Percentiles rank a stretch among this genome's conserved stretches.
These are phyloP conservation scores for Rhynchotus rufescens DNA, from an alignment of 2,797 vertebrate species.

Conservation along the genomic window DNA sequence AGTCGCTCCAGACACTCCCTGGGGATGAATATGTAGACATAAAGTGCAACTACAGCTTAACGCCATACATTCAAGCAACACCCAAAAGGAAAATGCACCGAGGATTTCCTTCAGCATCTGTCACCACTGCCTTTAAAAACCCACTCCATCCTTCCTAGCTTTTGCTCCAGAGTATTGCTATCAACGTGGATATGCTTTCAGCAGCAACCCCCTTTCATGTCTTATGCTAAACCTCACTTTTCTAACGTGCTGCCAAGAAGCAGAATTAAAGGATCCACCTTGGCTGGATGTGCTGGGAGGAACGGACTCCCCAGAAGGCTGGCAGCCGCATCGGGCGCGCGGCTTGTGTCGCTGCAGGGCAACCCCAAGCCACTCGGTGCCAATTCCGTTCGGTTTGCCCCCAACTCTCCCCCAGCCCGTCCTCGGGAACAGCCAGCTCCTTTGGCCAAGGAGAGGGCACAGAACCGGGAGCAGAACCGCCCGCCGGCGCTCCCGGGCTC, in stretches of 20 bases:
- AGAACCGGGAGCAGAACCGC: not conserved
- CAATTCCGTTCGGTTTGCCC: not conserved
- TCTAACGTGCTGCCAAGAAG: slow-evolving; percentile 19
- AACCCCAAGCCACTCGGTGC: not conserved
- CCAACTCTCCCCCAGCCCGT: not conserved
- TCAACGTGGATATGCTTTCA: not conserved
- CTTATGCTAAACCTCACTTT: not conserved
- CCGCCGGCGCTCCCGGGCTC: not conserved
- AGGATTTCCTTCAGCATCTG: not conserved
- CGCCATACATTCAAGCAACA: slow-evolving; percentile 28
- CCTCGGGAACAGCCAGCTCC: not conserved
- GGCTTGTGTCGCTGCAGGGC: not conserved
- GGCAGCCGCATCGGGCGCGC: slow-evolving; percentile 3
- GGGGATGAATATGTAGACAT: not conserved
- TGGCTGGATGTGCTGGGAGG: slow-evolving; percentile 10
- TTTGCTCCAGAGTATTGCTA: not conserved
- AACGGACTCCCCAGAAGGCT: slow-evolving; percentile 21
- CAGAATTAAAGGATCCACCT: slow-evolving; percentile 49
- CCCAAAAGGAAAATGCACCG: slow-evolving; percentile 26
- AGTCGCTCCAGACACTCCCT: not conserved
- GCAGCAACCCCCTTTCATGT: not conserved
- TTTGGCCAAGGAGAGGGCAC: not conserved
- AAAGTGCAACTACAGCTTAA: not conserved
- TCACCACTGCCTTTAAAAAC: not conserved
- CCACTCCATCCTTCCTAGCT: not conserved